Base-by-base conservation (phyloP, 2,797 vertebrate species). In the Salarias fasciatus region DNA sequence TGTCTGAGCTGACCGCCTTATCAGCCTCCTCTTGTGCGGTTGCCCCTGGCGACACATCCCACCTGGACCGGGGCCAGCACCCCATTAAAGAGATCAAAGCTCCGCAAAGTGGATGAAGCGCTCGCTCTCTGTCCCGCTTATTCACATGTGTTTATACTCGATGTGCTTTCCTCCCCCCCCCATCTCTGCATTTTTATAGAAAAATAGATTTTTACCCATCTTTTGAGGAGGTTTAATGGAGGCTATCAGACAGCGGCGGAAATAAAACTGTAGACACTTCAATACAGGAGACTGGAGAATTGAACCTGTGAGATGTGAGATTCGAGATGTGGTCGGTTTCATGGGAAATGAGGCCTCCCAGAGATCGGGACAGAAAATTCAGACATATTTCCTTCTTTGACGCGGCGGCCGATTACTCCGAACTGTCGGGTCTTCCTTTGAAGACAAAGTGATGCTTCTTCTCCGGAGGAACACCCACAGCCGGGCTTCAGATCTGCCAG, bases 61-160 rank as follows among this genome's bases (percentile, higher is more conserved):
- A 86, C 71, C 83, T 91, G 86, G 89, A 86, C 67, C 2, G 33
- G 64, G 52, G 83, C 88, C 86, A 90, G 75, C 62, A 80, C 63
- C 82, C 85, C 84, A 91, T 91, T 91, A 88, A 85, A 63, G 69
- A 87, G 85, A 91, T 92, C 80, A 91, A 90, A 91, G 89, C 82
- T 58, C 52, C 48, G 41, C 45, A 69, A 83, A 85, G 77, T 82
- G 75, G 76, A 83, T 83, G 67, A 75, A 81, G 53, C 82, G 37
- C 77, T 71, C 36, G 60, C 12, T 80, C 31, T 51, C 24, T 63
- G 42, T 60, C 54, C 74, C 45, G 55, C 45, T 72, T 46, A 13
- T 60, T 74, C 62, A 72, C 65, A 37, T 52, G 29, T 51, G 55
- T 68, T 85, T 74, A 49, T 44, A 71, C 57, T 64, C 69, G 55